phyloP scores from a whole-genome alignment of 2,113 vertebrate genomes.

The Phrynocephalus versicolor region DNA sequence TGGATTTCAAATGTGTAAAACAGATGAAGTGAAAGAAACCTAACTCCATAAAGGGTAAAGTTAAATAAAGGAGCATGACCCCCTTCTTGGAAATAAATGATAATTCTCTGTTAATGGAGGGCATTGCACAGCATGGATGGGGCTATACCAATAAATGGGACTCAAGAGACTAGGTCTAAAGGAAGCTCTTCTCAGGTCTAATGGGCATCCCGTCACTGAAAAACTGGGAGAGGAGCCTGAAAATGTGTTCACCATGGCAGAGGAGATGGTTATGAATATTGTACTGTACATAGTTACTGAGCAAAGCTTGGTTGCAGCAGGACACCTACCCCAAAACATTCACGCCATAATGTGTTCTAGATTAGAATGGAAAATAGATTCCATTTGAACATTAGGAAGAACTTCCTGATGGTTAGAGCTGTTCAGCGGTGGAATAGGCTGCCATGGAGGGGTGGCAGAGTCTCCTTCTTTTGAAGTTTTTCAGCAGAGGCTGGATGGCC shows the following conservation, averaged over 20 bases:
- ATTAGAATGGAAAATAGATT: too few species aligned
- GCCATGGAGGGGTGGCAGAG: too few species aligned
- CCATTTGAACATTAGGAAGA: too few species aligned
- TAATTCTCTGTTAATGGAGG: constrained; percentile 37
- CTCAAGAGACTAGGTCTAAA: too few species aligned
- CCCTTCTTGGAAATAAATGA: constrained; percentile 49
- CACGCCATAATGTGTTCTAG: not conserved
- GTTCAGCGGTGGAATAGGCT: too few species aligned
- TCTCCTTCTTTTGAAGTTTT: too few species aligned
- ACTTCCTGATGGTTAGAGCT: too few species aligned
- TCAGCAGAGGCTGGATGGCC: too few species aligned
- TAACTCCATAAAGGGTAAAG: constrained; percentile 62
- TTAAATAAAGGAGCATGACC: constrained; percentile 75
- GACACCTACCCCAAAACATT: not conserved
- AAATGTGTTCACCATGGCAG: not conserved
- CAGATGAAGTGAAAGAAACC: constrained; percentile 64
- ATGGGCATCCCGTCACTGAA: too few species aligned
- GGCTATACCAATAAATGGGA: too few species aligned
- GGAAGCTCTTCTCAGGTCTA: too few species aligned
- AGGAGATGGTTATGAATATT: too few species aligned
- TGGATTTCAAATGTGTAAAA: constrained; percentile 63
- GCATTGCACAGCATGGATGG: not conserved
- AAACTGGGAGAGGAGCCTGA: not conserved
- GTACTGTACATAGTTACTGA: not conserved
- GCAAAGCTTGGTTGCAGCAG: not conserved